phyloP scores from a whole-genome alignment of 2,888 invertebrate genomes.

The Cremastinae sp. region DNA sequence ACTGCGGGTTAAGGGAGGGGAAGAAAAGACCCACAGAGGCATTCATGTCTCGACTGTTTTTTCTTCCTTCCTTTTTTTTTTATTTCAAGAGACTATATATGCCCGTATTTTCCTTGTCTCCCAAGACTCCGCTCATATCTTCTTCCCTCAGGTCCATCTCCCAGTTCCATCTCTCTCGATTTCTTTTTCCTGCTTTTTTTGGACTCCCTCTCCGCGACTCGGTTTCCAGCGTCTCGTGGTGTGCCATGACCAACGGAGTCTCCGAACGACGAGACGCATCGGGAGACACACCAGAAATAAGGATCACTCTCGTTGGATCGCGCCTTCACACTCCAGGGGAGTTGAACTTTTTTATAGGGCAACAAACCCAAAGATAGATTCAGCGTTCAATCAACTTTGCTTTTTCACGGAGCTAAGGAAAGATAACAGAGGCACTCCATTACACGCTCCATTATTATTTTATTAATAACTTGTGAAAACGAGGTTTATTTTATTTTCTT shows the following conservation, averaged over 20 bases:
- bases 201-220: constrained; percentile 20
- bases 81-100: constrained; percentile 25
- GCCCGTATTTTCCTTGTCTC: constrained; percentile 23
- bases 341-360: constrained; percentile 35
- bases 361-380: constrained; percentile 28
- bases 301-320: constrained; percentile 38
- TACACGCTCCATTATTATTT: not conserved
- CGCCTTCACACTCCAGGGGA: constrained; percentile 46
- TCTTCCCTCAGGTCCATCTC: constrained; percentile 6
- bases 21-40: constrained; percentile 31
- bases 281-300: constrained; percentile 53
- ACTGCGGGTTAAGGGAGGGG: constrained; percentile 9
- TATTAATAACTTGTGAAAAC: not conserved
- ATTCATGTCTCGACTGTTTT: constrained; percentile 43
- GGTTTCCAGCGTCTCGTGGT: constrained; percentile 45
- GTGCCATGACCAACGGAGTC: constrained; percentile 52
- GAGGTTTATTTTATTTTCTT: too few relatives aligned
- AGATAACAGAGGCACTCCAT: not conserved
- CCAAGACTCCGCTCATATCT: constrained; percentile 16
- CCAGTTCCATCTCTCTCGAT: constrained; percentile 5
- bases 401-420: constrained; percentile 6
- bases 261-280: constrained; percentile 50
- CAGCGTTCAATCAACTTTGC: constrained; percentile 28
- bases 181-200: constrained; percentile 6
- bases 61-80: constrained; percentile 24